Base-by-base conservation (phyloP, 2,888 invertebrate genomes). In the Lochmaea crataegi region DNA sequence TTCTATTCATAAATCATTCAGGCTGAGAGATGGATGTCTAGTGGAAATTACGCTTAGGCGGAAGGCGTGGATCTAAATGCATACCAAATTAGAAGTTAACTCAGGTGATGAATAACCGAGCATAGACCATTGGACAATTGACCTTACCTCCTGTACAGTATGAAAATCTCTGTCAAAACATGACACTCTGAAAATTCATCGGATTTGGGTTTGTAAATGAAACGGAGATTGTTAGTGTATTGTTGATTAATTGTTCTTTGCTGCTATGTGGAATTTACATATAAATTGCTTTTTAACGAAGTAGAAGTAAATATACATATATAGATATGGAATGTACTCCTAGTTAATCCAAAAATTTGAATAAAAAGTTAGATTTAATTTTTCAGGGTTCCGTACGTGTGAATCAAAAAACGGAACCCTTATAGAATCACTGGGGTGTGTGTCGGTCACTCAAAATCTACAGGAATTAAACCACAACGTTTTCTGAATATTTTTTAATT, bases 61-160 rank as follows among this genome's bases (percentile, higher is more conserved):
- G 67, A 67, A 67, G 45, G 58, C 42, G 67, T 32, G 26, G 45
- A 67, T 67, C 67, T 26, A 26, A 67, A 67, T 67, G 58, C 67
- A 67, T 67, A 67, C 41, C 45, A 67, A 67, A 67, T 67, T 45
- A 67, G 41, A 42, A 65, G 65, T 65, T 67, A 67, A 67, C 42
- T 58, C 58, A 32, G 41, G 58, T 56, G 67, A 67, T 67, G 67
- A 67, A 58, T 67, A 58, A 57, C 57, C 22, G 26, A 67, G 45
- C 45, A 56, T 41, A 67, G 57, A 38, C 2, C 41, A 66, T 66
- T 66, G 56, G 56, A 56, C 56, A 66, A 57, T 57, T 66, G 66
- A 67, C 67, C 67, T 67, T 41, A 53, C 18, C 14, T 51, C 16
- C 5, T 9, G n/a, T 53, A 53, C 51, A 53, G 18, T 53, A 53